Evolutionary conservation across 2,888 invertebrate species (phyloP).

Genomic region (Ypsolopha scabrella): DNA sequence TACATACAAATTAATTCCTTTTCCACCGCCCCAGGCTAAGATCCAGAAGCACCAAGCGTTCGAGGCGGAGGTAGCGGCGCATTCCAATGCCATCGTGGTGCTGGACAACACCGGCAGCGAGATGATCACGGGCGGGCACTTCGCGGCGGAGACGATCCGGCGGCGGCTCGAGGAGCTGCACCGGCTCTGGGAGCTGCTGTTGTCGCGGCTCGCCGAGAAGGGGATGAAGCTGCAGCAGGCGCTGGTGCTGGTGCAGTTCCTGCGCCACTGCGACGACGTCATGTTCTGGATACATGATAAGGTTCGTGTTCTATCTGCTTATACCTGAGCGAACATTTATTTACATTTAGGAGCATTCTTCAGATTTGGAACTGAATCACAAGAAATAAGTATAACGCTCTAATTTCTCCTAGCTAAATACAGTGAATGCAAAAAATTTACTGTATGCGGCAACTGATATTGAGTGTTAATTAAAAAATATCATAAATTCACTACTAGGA

Average conservation of each 20-base stretch:
- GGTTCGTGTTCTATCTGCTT: conserved; percentile 64
- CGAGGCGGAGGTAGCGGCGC: conserved; percentile 98
- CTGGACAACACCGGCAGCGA: conserved; percentile 97
- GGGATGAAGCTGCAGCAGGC: conserved; percentile 98
- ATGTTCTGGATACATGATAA: conserved; percentile 99
- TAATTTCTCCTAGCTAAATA: no score
- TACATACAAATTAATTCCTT: neutral
- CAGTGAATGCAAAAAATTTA: no score
- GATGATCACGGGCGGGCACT: conserved; percentile 97
- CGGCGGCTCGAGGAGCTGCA: conserved; percentile 73
- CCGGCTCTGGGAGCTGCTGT: conserved; percentile 93
- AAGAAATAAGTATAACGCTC: no score
- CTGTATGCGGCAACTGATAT: no score
- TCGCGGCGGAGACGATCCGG: conserved; percentile 93
- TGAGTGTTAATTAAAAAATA: no score
- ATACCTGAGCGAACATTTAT: neutral
- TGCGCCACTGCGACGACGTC: conserved; percentile 97
- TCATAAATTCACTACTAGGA: no score
- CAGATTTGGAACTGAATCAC: no score
- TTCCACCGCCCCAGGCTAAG: conserved; percentile 75
- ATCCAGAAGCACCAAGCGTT: conserved; percentile 99
- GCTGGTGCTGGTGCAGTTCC: conserved; percentile 95
- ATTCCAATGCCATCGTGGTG: conserved; percentile 97
- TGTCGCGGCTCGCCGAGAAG: conserved; percentile 95
- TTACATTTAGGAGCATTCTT: no score